Evolutionary conservation across 2,888 invertebrate genomes (phyloP), one percentile per base, ranked within the genome.

Genomic region (Protophormia terraenovae): DNA sequence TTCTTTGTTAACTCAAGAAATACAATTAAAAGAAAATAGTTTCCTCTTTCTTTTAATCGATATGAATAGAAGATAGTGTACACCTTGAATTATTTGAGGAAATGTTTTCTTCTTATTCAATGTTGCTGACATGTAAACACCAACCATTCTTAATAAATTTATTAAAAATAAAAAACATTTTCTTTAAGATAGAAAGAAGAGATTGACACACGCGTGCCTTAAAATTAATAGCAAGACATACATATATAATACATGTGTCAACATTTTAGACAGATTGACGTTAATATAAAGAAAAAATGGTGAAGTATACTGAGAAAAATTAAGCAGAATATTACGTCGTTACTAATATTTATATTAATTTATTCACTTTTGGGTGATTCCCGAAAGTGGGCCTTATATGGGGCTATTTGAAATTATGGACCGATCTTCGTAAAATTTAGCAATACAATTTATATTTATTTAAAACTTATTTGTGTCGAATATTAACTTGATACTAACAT

Each of bases 201-300:
- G 47, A 66, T 53, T 76, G 64, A 27, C 50, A 64, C 19, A 76
- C 76, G 47, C 41, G 64, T 66, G 76, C 41, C 76, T 53, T 64
- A 27, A 66, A 76, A 35, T 72, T 45, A 22, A 58, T 55, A n/a
- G n/a, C 71, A 55, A 24, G 6, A 27, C 27, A 27, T 60, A n/a
- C 32, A 10, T 6, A 53, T 5, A 69, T 32, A 71, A 71, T 38
- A 55, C 38, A 55, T 24, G 55, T 16, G 24, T n/a, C 71, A 55
- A 38, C 35, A 71, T 53, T 41, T 41, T 19, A 32, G 72, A 45
- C 22, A n/a, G 2, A 14, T 72, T 58, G 45, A 41, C 22, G 60
- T 16, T 19, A 7, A 50, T 19, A 69, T 32, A 50, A 5, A n/a
- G 14, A 19, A 14, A 14, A 6, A 29, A 47, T 14, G 14, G 1